Base-by-base conservation (phyloP, 1,140 invertebrate species). In the Philaenus spumarius region DNA sequence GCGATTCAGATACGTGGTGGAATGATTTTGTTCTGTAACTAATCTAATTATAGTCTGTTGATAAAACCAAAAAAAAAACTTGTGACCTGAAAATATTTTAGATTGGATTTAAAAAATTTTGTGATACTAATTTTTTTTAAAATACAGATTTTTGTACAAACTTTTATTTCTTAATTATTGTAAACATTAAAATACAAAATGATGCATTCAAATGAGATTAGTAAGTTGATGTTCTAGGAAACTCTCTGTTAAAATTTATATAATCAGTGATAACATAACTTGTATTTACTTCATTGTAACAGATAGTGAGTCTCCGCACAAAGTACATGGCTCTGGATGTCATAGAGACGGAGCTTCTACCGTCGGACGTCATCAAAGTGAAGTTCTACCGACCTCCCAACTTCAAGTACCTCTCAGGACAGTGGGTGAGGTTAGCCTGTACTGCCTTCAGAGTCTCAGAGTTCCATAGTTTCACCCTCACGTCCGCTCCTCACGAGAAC, bases 401-500 rank as follows among this genome's bases (percentile, higher is more conserved):
- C 73, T 86, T 99, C 62, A 97, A 97, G 73, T 99, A 98, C 73
- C 78, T 97, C 11, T 97, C 93, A 34, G 86, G 85, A 6, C 82
- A 86, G 71, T 89, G 85, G 85, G 50, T 53, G 1, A 80, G 96
- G 0, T 76, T 99, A 9, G 87, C 93, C 0, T 99, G 96, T 68
- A 95, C 93, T 0, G 86, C 88, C 0, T 95, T 98, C 66, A 82
- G 87, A 55, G 85, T 87, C 19, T 86, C 93, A 62, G 97, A 99
- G 72, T 97, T 93, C 74, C 97, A 99, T 73, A 96, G 95, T 0
- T 97, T 99, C 68, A 99, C 97, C 0, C 73, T 99, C 42, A 99
- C 97, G 0, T 98, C 96, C 12, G 95, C 95, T 1, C 97, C 97
- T 0, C 96, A 99, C 67, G 95, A 98, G 71, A 97, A 98, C 72